Evolutionary conservation across 2,888 invertebrate genomes (phyloP), one percentile per base, ranked within the genome.

Genomic region (Eupithecia exiguata): DNA sequence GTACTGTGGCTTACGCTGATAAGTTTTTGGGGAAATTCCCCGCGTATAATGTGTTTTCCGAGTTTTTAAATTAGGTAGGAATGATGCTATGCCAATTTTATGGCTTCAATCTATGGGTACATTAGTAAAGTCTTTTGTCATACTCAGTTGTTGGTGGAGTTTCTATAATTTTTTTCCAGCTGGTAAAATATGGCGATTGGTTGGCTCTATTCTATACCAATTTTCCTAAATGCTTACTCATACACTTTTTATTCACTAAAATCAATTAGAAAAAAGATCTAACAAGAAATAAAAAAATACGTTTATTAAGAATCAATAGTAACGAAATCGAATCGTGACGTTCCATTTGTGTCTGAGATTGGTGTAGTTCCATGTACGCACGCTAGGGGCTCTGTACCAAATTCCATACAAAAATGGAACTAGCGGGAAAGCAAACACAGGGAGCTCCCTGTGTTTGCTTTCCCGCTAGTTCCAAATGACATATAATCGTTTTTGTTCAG

Each of bases 1-100:
- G 92, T 91, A 86, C 88, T 84, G 89, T 90, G 91, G 93, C 88
- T 89, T 88, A 88, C 86, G 84, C 90, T 90, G 93, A 93, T 93
- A 93, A 94, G 92, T 92, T 94, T 89, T 91, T 85, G 84, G 85
- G 86, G 86, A 88, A 89, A 86, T 91, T 89, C 84, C 86, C 88
- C 79, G 87, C 89, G 87, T 87, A 89, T 92, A 92, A 92, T 91
- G 91, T 91, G 88, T 91, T 92, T 91, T 90, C 85, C 81, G 88
- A 87, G 84, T 89, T 91, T 87, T 85, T 84, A 90, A 92, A 91
- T 91, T 91, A 89, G 90, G 84, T 85, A 81, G 81, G 83, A 84
- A 84, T 85, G 78, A 77, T 80, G 83, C 79, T 77, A 84, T 87
- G 88, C 87, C 88, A 87, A 85, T 85, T 86, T 81, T 35, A 40